Conservation (phyloP, 2,797 vertebrate species). For the Caiman crocodilus region DNA sequence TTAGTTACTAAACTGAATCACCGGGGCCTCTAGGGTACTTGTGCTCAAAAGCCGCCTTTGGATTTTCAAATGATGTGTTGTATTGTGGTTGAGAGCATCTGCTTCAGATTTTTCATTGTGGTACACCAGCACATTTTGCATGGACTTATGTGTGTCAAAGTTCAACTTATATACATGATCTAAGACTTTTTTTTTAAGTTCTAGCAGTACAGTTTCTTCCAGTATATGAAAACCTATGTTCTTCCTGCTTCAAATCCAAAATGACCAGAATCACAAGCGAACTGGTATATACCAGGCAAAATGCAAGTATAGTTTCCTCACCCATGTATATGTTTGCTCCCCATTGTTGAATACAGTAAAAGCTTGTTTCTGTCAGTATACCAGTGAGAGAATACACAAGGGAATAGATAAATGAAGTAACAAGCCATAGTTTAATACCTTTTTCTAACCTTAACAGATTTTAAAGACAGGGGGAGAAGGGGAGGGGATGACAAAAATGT, state of each 20-base stretch:
- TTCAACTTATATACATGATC: neutral
- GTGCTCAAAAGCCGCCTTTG: neutral
- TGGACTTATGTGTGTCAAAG: rapidly evolving
- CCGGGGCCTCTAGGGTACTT: neutral
- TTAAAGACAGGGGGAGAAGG: neutral
- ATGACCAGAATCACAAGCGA: neutral
- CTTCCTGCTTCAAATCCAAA: neutral
- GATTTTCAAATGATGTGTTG: rapidly evolving
- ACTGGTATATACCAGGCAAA: neutral
- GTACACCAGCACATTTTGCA: neutral
- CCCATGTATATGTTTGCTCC: neutral
- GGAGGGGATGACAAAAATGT: neutral
- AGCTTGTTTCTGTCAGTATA: neutral
- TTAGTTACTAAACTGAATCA: neutral
- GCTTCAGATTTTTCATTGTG: neutral
- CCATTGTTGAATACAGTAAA: neutral
- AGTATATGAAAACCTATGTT: rapidly evolving
- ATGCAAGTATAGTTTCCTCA: neutral
- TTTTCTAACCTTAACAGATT: neutral
- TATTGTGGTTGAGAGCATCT: rapidly evolving
- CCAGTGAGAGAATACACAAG: neutral
- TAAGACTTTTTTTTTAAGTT: neutral
- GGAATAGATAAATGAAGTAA: neutral
- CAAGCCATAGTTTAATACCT: neutral
- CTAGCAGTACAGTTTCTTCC: neutral